Evolutionary conservation across 2,113 vertebrate species (phyloP), one percentile per base, ranked within the genome.

Genomic region (Amphiprion ocellaris): DNA sequence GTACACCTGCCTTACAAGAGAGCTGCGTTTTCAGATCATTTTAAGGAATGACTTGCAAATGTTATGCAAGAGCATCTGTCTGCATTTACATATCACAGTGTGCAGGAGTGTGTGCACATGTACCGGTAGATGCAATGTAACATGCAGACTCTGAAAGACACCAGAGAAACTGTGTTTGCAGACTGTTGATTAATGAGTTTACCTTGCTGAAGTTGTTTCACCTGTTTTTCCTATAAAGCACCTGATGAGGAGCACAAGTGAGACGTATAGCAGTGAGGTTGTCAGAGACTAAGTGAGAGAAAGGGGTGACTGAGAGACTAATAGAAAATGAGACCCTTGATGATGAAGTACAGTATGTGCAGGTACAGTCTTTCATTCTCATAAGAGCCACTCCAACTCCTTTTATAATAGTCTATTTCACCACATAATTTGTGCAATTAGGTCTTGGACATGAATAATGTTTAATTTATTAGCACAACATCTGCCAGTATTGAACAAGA

Each of bases 31-130:
- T 52, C 69, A 68, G 17, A 65, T 54, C 15, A 63, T 74, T 86
- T 80, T 72, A 54, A 76, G 60, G 33, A 65, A 69, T 87, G 85
- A 89, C 80, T 90, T 87, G 88, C 84, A 89, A 92, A 92, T 93
- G 55, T 71, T 78, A 90, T 90, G 86, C 87, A 85, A 79, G 67
- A 85, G 88, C 91, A 90, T 91, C 92, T 92, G 91, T 90, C 77
- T 60, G 53, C 73, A 92, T 92, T 92, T 85, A 85, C 90, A 90
- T 91, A 85, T 90, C 87, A 83, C 83, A 85, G 79, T 63, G 56
- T 77, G 49, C n/a, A 21, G 49, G 69, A 69, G 47, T 65, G 16
- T 63, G 62, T 61, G 54, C 39, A 50, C 60, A 44, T 60, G 62
- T 21, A 21, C 21, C 21, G 21, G 21, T 60, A 72, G 67, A 60